phyloP scores from a whole-genome alignment of 2,113 vertebrate genomes.

The Cranoglanis bouderius region DNA sequence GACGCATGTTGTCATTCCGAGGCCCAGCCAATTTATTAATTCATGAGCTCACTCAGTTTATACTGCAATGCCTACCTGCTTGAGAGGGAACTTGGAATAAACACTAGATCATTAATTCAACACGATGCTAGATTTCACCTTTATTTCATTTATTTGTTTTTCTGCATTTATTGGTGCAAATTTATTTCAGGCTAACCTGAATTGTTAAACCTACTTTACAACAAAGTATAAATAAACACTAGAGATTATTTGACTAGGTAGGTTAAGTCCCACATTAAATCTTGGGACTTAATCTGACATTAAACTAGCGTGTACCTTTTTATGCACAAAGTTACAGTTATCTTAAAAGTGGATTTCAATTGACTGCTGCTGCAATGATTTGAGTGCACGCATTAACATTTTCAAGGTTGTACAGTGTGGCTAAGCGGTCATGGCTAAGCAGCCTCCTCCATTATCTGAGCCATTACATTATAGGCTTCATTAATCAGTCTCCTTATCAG shows the following conservation, averaged over 20 bases:
- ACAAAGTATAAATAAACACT: not conserved
- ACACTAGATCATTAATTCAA: constrained; percentile 30
- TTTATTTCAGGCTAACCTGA: constrained; percentile 16
- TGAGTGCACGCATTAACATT: constrained; percentile 62
- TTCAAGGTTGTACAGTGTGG: constrained; percentile 62
- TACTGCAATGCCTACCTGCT: constrained; percentile 27
- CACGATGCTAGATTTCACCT: not conserved
- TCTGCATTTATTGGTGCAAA: not conserved
- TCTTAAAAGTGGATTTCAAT: constrained; percentile 46
- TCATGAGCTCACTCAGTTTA: constrained; percentile 37
- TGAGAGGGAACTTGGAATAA: constrained; percentile 26
- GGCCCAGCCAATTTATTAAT: constrained; percentile 41
- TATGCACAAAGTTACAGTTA: constrained; percentile 66
- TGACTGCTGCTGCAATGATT: constrained; percentile 53
- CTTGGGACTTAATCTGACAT: not conserved
- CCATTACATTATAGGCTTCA: constrained; percentile 42
- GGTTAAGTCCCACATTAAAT: not conserved
- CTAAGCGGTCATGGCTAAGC: constrained; percentile 51
- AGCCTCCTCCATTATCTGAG: constrained; percentile 40
- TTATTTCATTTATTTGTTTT: constrained; percentile 27
- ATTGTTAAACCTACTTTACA: not conserved
- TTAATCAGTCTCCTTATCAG: constrained; percentile 50
- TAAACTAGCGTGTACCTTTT: constrained; percentile 34
- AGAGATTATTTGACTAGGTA: not conserved
- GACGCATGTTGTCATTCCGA: constrained; percentile 41